Conservation (phyloP, 1,140 invertebrate species). For the Colletes gigas region DNA sequence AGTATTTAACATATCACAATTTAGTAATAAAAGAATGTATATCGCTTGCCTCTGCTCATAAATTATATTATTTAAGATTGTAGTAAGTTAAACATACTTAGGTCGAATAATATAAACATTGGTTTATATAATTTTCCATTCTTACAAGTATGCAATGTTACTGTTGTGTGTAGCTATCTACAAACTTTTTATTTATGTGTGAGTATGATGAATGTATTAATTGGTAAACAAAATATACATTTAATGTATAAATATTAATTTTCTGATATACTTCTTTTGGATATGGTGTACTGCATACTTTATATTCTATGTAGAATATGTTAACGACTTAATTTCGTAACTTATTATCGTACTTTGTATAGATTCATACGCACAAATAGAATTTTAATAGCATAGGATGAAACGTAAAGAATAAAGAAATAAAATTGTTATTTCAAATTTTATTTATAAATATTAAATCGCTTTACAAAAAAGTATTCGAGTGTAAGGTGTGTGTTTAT, state of each 20-base stretch:
- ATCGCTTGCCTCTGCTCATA: conserved; percentile 27
- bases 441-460: conserved; percentile 2
- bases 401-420: conserved; percentile 7
- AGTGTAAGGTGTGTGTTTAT: background rate
- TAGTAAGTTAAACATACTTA: conserved; percentile 24
- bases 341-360: conserved; percentile 2
- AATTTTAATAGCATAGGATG: conserved; percentile 6
- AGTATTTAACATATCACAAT: conserved; percentile 43
- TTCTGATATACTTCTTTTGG: background rate
- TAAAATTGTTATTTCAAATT: conserved; percentile 14
- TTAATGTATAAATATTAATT: conserved; percentile 15
- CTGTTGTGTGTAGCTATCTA: conserved; percentile 15
- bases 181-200: conserved; percentile 48
- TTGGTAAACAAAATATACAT: conserved; percentile 29
- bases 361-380: conserved; percentile 15
- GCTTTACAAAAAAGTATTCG: background rate
- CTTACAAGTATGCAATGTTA: conserved; percentile 16
- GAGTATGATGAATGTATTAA: conserved; percentile 34
- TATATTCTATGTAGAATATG: background rate
- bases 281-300: background rate
- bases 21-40: conserved; percentile 20
- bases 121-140: conserved; percentile 10
- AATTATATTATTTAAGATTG: conserved; percentile 29
- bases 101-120: background rate
- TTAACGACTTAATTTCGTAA: conserved; percentile 9